Evolutionary conservation across 2,113 vertebrate species (phyloP), one percentile per base, ranked within the genome.

Genomic region (Myxocyprinus asiaticus): DNA sequence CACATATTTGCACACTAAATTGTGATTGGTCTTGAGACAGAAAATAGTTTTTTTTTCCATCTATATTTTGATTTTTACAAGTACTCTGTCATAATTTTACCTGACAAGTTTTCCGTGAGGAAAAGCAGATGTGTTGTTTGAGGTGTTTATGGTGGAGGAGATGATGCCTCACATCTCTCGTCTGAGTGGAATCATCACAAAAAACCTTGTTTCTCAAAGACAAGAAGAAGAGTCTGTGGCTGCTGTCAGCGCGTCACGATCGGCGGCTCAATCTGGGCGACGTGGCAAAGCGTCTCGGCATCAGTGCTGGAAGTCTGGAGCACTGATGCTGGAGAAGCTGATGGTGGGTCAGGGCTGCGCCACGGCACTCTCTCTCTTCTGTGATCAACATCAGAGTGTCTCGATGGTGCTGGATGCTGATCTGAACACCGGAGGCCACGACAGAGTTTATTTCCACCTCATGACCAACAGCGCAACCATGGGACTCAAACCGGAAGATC

Each of bases 101-200:
- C 8, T n/a, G n/a, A 48, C 47, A 48, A 7, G 5, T 6, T 48
- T 6, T 7, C 6, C 5, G 8, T 48, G 8, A 7, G 8, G 5
- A 8, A 48, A 33, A 33, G 22, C 22, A 33, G 22, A 33, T 33
- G 22, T 48, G 47, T 48, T 48, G 61, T 47, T 11, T 50, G n/a
- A 99, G 96, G 96, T 97, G 63, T 96, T 98, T 86, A 98, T 95
- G 0, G 94, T 98, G 79, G 96, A 99, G 89, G 95, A 98, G 87
- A 98, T 99, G 96, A 97, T 98, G 96, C 93, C 93, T 9, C 94
- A 99, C 0, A 89, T 98, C 10, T 92, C 95, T 71, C 94, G 94
- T 5, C 69, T 97, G 77, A 91, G 87, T 61, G 96, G 96, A 11
- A 94, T 86, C 3, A 91, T 97, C 77, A 94, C 95, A 8, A 99